These are phyloP conservation scores for Petrocephalus microphthalmus DNA, from an alignment of 2,113 vertebrate genomes.

Conservation along the genomic window DNA sequence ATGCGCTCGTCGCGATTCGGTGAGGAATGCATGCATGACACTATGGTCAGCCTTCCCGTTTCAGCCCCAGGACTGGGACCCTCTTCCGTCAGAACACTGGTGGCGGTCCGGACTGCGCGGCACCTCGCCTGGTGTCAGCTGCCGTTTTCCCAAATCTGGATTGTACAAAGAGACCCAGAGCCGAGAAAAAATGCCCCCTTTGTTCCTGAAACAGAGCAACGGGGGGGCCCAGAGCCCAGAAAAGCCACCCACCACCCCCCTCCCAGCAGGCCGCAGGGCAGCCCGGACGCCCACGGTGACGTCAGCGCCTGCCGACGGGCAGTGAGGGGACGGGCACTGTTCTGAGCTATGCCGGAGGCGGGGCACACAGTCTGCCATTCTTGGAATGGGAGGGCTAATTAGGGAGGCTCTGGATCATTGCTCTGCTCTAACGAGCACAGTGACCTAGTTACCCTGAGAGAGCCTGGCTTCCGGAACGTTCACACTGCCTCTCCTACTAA, in stretches of 20 bases:
- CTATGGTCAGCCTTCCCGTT: neutral
- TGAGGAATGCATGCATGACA: no score
- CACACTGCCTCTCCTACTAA: conserved; percentile 40
- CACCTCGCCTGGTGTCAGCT: conserved; percentile 30
- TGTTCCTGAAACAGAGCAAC: conserved; percentile 38
- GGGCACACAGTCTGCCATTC: conserved; percentile 47
- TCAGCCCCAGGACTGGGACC: neutral
- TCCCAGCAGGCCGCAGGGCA: neutral
- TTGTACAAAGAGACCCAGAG: conserved; percentile 22
- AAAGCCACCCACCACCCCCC: neutral
- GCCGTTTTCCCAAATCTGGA: conserved; percentile 20
- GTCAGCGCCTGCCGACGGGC: conserved; percentile 34
- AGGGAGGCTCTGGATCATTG: conserved; percentile 38
- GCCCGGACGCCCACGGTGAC: conserved; percentile 28
- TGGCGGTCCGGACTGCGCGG: neutral
- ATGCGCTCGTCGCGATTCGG: neutral
- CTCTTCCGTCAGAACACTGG: neutral
- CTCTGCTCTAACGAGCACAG: conserved; percentile 55
- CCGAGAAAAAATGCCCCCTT: conserved; percentile 29
- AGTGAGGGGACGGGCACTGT: conserved; percentile 20
- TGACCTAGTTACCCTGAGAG: conserved; percentile 65
- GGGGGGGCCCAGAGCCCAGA: conserved; percentile 16
- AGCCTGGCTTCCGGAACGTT: conserved; percentile 52
- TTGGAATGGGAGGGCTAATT: conserved; percentile 45
- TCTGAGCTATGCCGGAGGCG: conserved; percentile 39